Base-by-base conservation (phyloP, 2,113 vertebrate genomes). In the Acanthisitta chloris region DNA sequence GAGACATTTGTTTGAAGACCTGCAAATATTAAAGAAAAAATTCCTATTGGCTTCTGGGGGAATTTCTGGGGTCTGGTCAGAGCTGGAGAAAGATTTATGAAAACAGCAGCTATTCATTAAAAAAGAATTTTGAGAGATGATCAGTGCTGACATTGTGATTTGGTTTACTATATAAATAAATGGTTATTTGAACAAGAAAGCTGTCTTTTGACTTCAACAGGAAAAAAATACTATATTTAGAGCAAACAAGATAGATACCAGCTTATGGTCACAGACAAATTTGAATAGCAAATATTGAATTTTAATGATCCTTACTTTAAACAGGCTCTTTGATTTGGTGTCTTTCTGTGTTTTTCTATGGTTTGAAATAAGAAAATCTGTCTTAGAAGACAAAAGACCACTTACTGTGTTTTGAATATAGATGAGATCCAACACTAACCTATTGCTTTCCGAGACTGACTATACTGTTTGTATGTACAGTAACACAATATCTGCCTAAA, bases 401-500 rank as follows among this genome's bases (percentile, higher is more conserved):
- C 54, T 94, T 49, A 77, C 51, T 77, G 42, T 86, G 42, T 43
- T 83, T 73, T 90, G 49, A 93, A 51, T 49, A 73, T 34, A 74
- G 23, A 61, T 51, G 54, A 69, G 86, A 78, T 95, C 88, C 92
- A 95, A 78, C 55, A 90, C 64, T 78, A 92, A 90, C 43, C 19
- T 91, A 10, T 48, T 80, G 70, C 79, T 46, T 73, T 93, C 90
- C 93, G 94, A 83, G 42, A 66, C 0, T 1, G 10, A 70, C 74
- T 92, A 24, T 23, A 31, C 21, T 84, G 51, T 91, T 95, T 95
- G 57, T 89, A 69, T 91, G 65, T 85, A 81, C 12, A 91, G 89
- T 91, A 94, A 96, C 65, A 94, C n/a, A 89, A 57, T 93, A 88
- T 65, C 65, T 85, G 25, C n/a, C 40, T 59, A 89, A 90, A 90